These are phyloP conservation scores for Campodea augens DNA, from an alignment of 1,140 invertebrate species.

Conservation along the genomic window DNA sequence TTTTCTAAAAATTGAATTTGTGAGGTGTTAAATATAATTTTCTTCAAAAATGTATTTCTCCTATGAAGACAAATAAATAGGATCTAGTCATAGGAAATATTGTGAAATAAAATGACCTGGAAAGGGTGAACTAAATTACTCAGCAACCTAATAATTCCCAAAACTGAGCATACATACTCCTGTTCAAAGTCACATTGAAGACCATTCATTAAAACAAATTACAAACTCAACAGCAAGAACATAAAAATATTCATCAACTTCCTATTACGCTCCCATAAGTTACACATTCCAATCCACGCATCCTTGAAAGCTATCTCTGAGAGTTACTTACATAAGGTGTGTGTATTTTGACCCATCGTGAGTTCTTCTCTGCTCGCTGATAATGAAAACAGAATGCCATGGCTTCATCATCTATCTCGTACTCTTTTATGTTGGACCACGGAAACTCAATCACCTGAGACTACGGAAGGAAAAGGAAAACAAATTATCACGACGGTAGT, in stretches of 20 bases:
- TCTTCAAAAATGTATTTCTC: background rate
- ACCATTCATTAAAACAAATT: conserved; percentile 8
- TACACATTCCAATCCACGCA: background rate
- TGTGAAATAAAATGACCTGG: background rate
- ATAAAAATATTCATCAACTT: conserved; percentile 2
- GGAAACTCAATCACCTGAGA: conserved; percentile 62
- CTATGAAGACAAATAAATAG: no score
- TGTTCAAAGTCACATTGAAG: conserved; percentile 1
- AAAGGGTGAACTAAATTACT: background rate
- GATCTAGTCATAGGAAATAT: no score
- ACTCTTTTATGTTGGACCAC: conserved; percentile 61
- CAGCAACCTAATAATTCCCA: background rate
- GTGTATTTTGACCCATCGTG: conserved; percentile 72
- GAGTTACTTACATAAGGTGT: conserved; percentile 66
- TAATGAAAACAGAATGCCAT: conserved; percentile 81
- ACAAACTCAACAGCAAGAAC: conserved; percentile 3
- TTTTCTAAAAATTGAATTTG: background rate
- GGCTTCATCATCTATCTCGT: conserved; percentile 75
- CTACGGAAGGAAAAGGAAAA: conserved; percentile 21
- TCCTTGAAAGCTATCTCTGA: conserved; percentile 3
- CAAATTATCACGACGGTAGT: no score
- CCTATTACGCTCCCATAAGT: conserved; percentile 2
- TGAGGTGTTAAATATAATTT: background rate
- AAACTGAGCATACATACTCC: background rate
- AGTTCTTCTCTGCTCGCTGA: conserved; percentile 54